Percentiles rank a stretch among this genome's conserved stretches.
phyloP scores from a whole-genome alignment of 2,797 vertebrate species.

The Pteronotus mesoamericanus region DNA sequence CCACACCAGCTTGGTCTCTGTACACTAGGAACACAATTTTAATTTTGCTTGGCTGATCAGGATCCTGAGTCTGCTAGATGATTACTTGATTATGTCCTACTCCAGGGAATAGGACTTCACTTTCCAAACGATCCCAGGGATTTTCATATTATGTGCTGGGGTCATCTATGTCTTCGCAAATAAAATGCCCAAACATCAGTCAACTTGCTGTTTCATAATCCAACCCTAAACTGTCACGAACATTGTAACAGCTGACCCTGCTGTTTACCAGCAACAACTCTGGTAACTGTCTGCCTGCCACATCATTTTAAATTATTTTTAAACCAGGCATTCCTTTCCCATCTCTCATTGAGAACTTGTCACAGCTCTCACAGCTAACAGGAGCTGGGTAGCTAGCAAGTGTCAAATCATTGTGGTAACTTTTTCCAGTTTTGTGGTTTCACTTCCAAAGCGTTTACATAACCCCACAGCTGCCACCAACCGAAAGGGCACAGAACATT shows the following conservation, averaged over 20 bases:
- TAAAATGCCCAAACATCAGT: not conserved
- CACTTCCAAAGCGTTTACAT: not conserved
- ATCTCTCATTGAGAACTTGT: not conserved
- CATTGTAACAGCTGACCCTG: not conserved
- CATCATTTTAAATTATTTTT: not conserved
- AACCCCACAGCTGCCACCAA: not conserved
- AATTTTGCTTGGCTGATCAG: not conserved
- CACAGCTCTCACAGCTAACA: not conserved
- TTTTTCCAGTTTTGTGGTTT: not conserved
- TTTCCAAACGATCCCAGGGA: not conserved
- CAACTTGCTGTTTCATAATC: not conserved
- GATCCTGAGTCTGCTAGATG: not conserved
- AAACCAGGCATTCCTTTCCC: not conserved
- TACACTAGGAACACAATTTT: not conserved
- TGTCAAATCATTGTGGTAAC: not conserved
- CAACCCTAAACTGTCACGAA: not conserved
- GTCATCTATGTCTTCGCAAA: not conserved
- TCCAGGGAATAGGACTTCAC: not conserved
- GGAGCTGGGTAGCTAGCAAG: not conserved
- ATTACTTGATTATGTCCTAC: not conserved
- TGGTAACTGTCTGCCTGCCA: not conserved
- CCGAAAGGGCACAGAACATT: not conserved
- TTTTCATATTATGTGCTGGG: not conserved
- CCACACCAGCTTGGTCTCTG: not conserved
- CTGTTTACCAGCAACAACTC: not conserved